Evolutionary conservation across 2,888 invertebrate genomes (phyloP).

Genomic region (Parascotia fuliginaria): DNA sequence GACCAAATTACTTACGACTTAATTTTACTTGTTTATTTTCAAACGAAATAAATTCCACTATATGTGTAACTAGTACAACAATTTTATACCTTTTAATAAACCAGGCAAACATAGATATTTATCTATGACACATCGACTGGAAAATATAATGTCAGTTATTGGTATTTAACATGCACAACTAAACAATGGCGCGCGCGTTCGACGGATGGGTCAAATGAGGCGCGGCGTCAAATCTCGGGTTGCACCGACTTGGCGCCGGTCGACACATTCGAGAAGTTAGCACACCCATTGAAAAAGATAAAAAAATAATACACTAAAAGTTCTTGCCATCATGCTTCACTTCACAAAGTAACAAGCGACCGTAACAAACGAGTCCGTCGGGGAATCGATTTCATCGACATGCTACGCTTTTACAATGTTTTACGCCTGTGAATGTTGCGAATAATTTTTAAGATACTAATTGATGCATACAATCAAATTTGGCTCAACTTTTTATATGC

Average conservation of each 20-base stretch:
- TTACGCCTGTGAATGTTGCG: background rate
- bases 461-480: no score
- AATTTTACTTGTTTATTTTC: background rate
- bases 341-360: slow-evolving; percentile 72
- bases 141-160: slow-evolving; percentile 56
- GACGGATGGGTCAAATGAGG: slow-evolving; percentile 78
- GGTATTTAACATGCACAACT: slow-evolving; percentile 67
- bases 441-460: slow-evolving; percentile 1
- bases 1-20: no score
- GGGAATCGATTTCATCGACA: slow-evolving; percentile 51
- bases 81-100: slow-evolving; percentile 14
- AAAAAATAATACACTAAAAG: slow-evolving; percentile 68
- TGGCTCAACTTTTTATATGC: background rate
- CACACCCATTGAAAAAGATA: slow-evolving; percentile 67
- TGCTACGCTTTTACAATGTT: slow-evolving; percentile 18
- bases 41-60: background rate
- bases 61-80: slow-evolving; percentile 2
- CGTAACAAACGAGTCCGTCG: slow-evolving; percentile 63
- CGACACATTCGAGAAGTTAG: slow-evolving; percentile 72
- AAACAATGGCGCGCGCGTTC: slow-evolving; percentile 74
- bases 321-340: slow-evolving; percentile 67
- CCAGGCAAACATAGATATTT: slow-evolving; percentile 38
- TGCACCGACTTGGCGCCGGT: slow-evolving; percentile 78
- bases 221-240: slow-evolving; percentile 79
- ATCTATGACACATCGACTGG: slow-evolving; percentile 59